Percentiles rank a stretch among this genome's conserved stretches.
These are phyloP conservation scores for Lasioglossum vierecki DNA, from an alignment of 2,888 invertebrate genomes.

Conservation along the genomic window DNA sequence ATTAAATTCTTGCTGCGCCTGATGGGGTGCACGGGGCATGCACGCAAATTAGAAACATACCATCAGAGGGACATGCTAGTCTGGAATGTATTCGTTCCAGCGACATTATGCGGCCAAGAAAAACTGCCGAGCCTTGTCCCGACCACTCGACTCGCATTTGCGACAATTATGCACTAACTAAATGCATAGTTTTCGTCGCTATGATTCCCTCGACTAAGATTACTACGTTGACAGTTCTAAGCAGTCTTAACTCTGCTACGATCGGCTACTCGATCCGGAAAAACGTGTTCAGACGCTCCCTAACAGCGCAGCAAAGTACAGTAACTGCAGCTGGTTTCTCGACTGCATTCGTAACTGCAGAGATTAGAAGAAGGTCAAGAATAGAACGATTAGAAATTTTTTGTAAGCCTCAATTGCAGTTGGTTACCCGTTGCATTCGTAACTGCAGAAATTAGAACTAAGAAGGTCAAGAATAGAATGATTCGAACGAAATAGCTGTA, in stretches of 20 bases:
- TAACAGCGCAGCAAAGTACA: background rate
- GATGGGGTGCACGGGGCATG: constrained; percentile 57
- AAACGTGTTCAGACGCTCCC: background rate
- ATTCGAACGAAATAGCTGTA: background rate
- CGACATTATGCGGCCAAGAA: constrained; percentile 55
- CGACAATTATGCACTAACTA: constrained; percentile 51
- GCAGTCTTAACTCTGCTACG: background rate
- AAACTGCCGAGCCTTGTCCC: constrained; percentile 49
- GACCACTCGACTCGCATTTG: constrained; percentile 34
- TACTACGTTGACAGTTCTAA: constrained; percentile 16
- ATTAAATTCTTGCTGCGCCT: constrained; percentile 77
- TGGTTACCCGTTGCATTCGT: background rate
- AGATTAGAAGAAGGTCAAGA: background rate
- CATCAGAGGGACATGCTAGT: constrained; percentile 44
- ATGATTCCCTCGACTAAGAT: no score
- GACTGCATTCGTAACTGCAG: background rate
- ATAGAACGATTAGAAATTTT: background rate
- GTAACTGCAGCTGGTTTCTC: background rate
- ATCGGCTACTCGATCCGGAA: background rate
- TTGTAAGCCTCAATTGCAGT: constrained; percentile 3
- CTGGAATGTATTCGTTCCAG: constrained; percentile 36
- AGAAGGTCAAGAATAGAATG: background rate
- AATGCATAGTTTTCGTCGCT: constrained; percentile 47
- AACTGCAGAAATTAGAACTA: background rate
- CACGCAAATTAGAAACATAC: constrained; percentile 77